Conservation (phyloP, 37 sponge, comb jelly and placozoan species). For the Halichondria panicea region DNA sequence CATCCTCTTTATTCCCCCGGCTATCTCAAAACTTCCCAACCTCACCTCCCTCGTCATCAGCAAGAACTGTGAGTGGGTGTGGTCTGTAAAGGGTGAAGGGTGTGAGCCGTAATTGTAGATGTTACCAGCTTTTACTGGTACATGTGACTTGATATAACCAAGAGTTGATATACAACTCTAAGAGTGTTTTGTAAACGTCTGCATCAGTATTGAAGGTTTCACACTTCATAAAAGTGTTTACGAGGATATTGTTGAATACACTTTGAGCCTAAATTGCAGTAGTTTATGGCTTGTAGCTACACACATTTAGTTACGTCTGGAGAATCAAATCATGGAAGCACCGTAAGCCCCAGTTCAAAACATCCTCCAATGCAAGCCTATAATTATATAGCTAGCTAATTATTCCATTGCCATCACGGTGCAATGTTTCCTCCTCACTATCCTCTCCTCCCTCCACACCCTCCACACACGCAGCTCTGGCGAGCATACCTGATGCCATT, state of each 20-base stretch:
- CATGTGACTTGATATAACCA: neutral
- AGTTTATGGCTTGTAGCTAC: no score
- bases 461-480: neutral
- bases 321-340: no score
- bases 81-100: neutral
- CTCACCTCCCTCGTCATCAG: constrained; percentile 52
- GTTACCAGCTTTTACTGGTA: neutral
- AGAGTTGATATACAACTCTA: neutral
- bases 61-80: constrained; percentile 53
- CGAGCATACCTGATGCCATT: constrained; percentile 46
- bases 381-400: no score
- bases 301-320: no score
- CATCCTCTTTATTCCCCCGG: constrained; percentile 62
- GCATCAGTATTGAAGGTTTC: no score
- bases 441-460: constrained; percentile 13
- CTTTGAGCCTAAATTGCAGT: no score
- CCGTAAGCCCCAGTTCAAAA: no score
- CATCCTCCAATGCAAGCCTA: no score
- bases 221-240: no score
- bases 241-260: no score
- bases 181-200: no score
- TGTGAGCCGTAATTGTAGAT: neutral
- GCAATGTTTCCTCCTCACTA: constrained; percentile 29
- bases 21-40: constrained; percentile 32
- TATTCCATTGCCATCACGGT: no score